Evolutionary conservation across 1,140 invertebrate genomes (phyloP), one percentile per base, ranked within the genome.

Genomic region (Cyphomyrmex costatus): DNA sequence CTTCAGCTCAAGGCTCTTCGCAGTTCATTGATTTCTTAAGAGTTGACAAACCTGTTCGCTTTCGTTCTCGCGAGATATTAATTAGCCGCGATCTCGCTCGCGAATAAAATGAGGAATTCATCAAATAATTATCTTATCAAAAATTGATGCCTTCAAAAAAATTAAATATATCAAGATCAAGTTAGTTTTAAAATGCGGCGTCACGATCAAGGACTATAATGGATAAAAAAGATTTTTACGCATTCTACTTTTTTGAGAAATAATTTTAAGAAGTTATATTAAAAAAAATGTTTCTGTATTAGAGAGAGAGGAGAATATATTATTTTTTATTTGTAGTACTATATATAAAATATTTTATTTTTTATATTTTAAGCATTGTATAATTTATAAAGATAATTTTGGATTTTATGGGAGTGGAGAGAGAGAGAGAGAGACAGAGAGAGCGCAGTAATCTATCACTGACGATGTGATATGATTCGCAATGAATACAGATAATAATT

Each of bases 11-110:
- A 65, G 71, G 10, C n/a, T 76, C 46, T 24, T 24, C 27, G 51
- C 61, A 63, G 49, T 66, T 61, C 71, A 53, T 53, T 60, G 86
- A 85, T 85, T 77, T 66, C 53, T 49, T 16, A 51, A 63, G 19
- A 58, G 73, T 53, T 65, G 82, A 77, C 58, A 63, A 74, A 85
- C 53, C 79, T 82, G 66, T 82, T 68, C 61, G 80, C 24, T 56
- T 19, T 56, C 12, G 0, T 19, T 65, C 16, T 14, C 24, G 61
- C 51, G 33, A 76, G 27, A 85, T 77, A 16, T 30, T 77, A 86
- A 86, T 83, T 74, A 74, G 27, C 49, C 36, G 30, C 68, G 68
- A 58, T 83, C 27, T 46, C 49, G 42, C 30, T 73, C 16, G 16
- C 51, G 19, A 14, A 60, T 73, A 82, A 68, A 68, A 80, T 68